These are phyloP conservation scores for Caenorhabditis sp. DNA, from an alignment of 2,888 invertebrate species.

Conservation along the genomic window DNA sequence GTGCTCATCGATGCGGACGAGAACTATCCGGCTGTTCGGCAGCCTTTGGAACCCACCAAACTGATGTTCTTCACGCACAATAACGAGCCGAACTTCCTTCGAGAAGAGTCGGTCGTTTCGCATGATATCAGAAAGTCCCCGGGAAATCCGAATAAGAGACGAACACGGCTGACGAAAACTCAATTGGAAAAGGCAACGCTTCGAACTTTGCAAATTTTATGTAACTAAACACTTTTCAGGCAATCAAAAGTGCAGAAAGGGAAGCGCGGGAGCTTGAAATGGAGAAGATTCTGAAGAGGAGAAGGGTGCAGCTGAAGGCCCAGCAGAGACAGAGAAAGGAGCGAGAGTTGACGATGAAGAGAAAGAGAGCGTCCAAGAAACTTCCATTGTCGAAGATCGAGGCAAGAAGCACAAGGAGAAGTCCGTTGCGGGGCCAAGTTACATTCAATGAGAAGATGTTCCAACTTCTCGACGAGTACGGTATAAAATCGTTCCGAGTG, in stretches of 20 bases:
- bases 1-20: slow-evolving; percentile 31
- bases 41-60: slow-evolving; percentile 46
- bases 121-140: slow-evolving; percentile 38
- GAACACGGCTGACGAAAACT: slow-evolving; percentile 14
- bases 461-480: slow-evolving; percentile 54
- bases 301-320: slow-evolving; percentile 19
- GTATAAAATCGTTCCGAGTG: slow-evolving; percentile 40
- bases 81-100: slow-evolving; percentile 31
- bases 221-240: too few relatives aligned
- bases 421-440: slow-evolving; percentile 14
- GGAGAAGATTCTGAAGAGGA: slow-evolving; percentile 34
- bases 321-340: slow-evolving; percentile 7
- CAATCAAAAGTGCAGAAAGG: slow-evolving; percentile 40
- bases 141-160: slow-evolving; percentile 9
- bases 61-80: slow-evolving; percentile 32
- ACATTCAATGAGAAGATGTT: slow-evolving; percentile 55
- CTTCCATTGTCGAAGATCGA: slow-evolving; percentile 29
- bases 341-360: slow-evolving; percentile 24
- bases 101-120: slow-evolving; percentile 13
- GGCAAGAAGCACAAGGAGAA: slow-evolving; percentile 18
- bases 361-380: slow-evolving; percentile 17
- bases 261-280: slow-evolving; percentile 35
- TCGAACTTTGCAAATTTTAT: too few relatives aligned
- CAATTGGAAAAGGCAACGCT: slow-evolving; percentile 16
- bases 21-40: slow-evolving; percentile 36